These are phyloP conservation scores for Leptopilina boulardi DNA, from an alignment of 1,140 invertebrate genomes.

Conservation along the genomic window DNA sequence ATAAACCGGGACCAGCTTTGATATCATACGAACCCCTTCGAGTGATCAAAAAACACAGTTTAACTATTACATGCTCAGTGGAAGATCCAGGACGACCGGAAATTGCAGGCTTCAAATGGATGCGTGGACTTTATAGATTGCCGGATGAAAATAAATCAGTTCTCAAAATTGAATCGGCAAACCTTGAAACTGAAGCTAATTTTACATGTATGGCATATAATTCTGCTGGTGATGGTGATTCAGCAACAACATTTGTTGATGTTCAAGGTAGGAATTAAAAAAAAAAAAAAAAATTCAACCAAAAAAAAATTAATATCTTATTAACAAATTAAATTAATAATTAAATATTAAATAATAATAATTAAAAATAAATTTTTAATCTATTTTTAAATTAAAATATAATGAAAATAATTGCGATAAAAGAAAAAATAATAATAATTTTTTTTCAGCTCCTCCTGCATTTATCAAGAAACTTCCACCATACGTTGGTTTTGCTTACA, in stretches of 20 bases:
- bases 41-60: conserved; percentile 86
- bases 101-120: conserved; percentile 86
- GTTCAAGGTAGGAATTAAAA: conserved; percentile 82
- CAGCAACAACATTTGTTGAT: conserved; percentile 84
- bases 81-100: conserved; percentile 87
- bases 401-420: not conserved
- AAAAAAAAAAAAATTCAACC: not conserved
- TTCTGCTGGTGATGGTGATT: conserved; percentile 86
- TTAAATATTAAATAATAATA: no score
- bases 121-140: conserved; percentile 83
- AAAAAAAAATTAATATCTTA: not conserved
- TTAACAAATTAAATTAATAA: no score
- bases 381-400: no score
- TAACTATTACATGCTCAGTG: conserved; percentile 88
- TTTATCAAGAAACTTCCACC: conserved; percentile 90
- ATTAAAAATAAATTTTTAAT: no score
- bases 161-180: conserved; percentile 87
- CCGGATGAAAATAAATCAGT: conserved; percentile 84
- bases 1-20: conserved; percentile 85
- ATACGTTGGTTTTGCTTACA: conserved; percentile 87
- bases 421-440: not conserved
- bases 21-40: conserved; percentile 83
- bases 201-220: conserved; percentile 91
- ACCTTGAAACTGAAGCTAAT: conserved; percentile 88
- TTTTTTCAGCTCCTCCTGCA: conserved; percentile 83